Evolutionary conservation across 1,140 invertebrate genomes (phyloP).

Genomic region (Argopecten irradians): DNA sequence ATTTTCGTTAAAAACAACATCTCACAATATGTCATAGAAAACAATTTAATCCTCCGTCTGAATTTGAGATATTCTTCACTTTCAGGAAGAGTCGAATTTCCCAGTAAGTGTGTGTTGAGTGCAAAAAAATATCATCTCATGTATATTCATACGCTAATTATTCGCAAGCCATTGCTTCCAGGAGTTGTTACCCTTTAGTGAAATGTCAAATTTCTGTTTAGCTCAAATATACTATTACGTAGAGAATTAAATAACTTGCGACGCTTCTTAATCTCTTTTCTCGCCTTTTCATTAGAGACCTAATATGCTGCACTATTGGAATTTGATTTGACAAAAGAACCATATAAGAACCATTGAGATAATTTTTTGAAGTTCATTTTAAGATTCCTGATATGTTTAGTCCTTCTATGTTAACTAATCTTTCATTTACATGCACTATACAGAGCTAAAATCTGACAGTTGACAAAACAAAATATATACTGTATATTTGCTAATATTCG

Average conservation of each 20-base stretch:
- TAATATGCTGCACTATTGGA: not conserved
- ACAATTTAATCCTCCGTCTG: not conserved
- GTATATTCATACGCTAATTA: slow-evolving; percentile 23
- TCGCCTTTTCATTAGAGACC: not conserved
- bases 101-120: slow-evolving; percentile 20
- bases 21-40: not conserved
- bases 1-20: not conserved
- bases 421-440: too few species aligned
- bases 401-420: too few species aligned
- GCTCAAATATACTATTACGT: not conserved
- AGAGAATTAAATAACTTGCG: not conserved
- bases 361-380: too few species aligned
- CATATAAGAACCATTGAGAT: too few species aligned
- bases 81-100: slow-evolving; percentile 21
- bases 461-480: too few species aligned
- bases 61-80: slow-evolving; percentile 12
- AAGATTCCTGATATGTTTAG: too few species aligned
- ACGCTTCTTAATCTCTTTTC: slow-evolving; percentile 1
- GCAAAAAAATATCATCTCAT: slow-evolving; percentile 3
- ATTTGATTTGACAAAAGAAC: not conserved
- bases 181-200: slow-evolving; percentile 6
- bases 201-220: slow-evolving; percentile 15
- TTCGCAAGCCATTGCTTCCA: not conserved
- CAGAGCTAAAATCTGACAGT: too few species aligned
- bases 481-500: too few species aligned